Evolutionary conservation across 2,797 vertebrate genomes (phyloP), one percentile per base, ranked within the genome.

Genomic region (Sebastes hubbsi): DNA sequence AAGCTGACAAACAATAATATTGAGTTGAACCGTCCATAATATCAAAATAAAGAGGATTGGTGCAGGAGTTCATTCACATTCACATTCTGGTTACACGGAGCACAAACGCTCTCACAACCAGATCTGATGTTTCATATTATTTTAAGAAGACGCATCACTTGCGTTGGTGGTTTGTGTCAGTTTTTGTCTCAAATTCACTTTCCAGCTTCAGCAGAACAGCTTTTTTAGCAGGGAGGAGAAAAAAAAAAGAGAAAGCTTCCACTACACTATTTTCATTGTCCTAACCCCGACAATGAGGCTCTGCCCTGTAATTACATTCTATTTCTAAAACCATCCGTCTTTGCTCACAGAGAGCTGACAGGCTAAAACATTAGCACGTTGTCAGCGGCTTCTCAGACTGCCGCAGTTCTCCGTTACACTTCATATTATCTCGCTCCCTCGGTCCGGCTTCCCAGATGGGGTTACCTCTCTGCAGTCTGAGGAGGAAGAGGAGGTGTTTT

Each of bases 301-400:
- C 82, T 88, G 87, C 89, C 86, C 87, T 93, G 86, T 91, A 90
- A 93, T 94, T 93, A 84, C 80, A 8, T 88, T 89, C 84, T 91
- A 88, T 93, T 95, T 86, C 90, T 78, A 85, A 91, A 92, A 76
- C 87, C 90, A 94, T 93, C 87, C 77, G 65, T 94, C 92, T 91
- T 82, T 62, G 75, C 88, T 78, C 77, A 12, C 83, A 13, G 66
- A 80, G 88, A 86, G 89, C 81, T 92, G 92, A 94, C 93, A 92
- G 89, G 80, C 86, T 88, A 77, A 90, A 92, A 87, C 93, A 94
- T 94, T 93, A 91, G 92, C 90, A 88, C 86, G 72, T 91, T 90
- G 94, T 94, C 89, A 88, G 85, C 82, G 49, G 81, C 92, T 90
- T 85, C 80, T 90, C 91, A 83, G 81, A 81, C 29, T 38, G 67